phyloP scores from a whole-genome alignment of 2,888 invertebrate species.

The Drosophila nigricruria region DNA sequence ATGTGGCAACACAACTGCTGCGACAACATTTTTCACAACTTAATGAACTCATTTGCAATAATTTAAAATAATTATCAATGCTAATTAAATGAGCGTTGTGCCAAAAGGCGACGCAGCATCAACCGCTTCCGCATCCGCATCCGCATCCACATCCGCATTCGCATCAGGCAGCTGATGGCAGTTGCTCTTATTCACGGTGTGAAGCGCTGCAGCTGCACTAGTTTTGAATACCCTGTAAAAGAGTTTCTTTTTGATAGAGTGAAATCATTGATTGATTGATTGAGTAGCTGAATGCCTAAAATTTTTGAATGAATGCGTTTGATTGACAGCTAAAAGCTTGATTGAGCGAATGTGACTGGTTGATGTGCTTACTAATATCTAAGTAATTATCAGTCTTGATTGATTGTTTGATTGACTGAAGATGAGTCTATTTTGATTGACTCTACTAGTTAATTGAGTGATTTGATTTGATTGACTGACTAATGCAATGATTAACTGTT shows the following conservation, averaged over 20 bases:
- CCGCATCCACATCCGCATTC: conserved; percentile 2
- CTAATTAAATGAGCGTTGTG: conserved; percentile 70
- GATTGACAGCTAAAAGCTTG: too few relatives aligned
- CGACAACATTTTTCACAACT: conserved; percentile 71
- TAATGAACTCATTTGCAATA: conserved; percentile 77
- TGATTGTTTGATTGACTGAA: neutral
- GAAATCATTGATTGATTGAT: neutral
- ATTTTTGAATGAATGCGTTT: neutral
- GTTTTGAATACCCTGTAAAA: conserved; percentile 1
- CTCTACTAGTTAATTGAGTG: too few relatives aligned
- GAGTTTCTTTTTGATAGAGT: neutral
- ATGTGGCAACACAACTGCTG: conserved; percentile 25
- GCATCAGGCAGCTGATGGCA: neutral
- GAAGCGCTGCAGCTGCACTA: neutral
- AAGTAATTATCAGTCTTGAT: neutral
- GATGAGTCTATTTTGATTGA: too few relatives aligned
- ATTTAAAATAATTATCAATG: conserved; percentile 81
- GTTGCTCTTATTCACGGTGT: neutral
- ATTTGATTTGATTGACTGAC: too few relatives aligned
- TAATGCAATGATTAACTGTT: too few relatives aligned
- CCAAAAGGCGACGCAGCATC: conserved; percentile 30
- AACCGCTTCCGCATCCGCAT: conserved; percentile 15
- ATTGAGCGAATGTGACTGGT: neutral
- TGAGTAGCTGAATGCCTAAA: neutral
- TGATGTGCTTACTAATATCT: neutral